Evolutionary conservation across 2,797 vertebrate genomes (phyloP).

Genomic region (Knipowitschia caucasica): DNA sequence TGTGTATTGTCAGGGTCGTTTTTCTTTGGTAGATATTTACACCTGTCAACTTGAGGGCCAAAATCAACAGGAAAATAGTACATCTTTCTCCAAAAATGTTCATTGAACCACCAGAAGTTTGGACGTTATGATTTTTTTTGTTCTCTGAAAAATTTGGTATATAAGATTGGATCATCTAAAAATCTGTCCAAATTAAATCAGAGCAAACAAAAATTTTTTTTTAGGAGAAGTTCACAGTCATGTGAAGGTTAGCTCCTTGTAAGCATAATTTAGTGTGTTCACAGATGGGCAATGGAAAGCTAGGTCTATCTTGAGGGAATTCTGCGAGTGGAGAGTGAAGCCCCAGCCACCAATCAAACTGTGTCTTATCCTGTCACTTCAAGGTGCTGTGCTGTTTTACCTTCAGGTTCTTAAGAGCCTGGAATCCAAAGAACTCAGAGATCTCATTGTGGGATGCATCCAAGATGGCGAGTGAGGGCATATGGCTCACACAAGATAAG

Average conservation of each 20-base stretch:
- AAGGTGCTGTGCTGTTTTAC: slow-evolving; percentile 72
- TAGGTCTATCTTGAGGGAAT: slow-evolving; percentile 57
- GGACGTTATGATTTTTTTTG: too few relatives aligned
- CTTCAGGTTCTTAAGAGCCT: slow-evolving; percentile 86
- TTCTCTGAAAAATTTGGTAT: too few relatives aligned
- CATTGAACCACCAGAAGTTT: too few relatives aligned
- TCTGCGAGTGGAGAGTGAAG: slow-evolving; percentile 28
- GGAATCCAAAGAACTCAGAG: slow-evolving; percentile 82
- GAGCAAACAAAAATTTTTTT: slow-evolving; percentile 25
- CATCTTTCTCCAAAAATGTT: too few relatives aligned
- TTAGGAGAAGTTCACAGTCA: slow-evolving; percentile 47
- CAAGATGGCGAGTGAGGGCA: slow-evolving; percentile 85
- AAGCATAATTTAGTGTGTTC: slow-evolving; percentile 60
- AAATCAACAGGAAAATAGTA: too few relatives aligned
- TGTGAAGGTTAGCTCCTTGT: slow-evolving; percentile 58
- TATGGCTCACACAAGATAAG: slow-evolving; percentile 86
- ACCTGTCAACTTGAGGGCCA: too few relatives aligned
- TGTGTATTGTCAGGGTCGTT: too few relatives aligned
- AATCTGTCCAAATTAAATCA: slow-evolving; percentile 14
- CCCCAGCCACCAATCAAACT: slow-evolving; percentile 53
- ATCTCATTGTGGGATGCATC: slow-evolving; percentile 86
- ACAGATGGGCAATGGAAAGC: slow-evolving; percentile 70
- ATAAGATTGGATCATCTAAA: too few relatives aligned
- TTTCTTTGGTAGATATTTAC: too few relatives aligned
- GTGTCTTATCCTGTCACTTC: slow-evolving; percentile 68